Evolutionary conservation across 2,797 vertebrate genomes (phyloP).

Genomic region (Neosilurus mollespiculum): DNA sequence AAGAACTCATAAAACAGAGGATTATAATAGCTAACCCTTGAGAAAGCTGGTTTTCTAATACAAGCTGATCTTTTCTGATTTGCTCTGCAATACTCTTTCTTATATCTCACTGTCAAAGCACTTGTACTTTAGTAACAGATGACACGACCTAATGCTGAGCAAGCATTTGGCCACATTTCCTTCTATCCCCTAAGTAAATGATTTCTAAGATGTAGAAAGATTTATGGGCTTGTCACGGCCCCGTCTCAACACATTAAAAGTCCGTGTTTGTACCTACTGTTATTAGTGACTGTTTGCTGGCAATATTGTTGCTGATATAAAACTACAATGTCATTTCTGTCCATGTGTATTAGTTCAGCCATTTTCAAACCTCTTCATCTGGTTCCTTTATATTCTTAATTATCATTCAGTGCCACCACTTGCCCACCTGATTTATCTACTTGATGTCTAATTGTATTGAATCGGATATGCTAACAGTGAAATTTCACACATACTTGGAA

Average conservation of each 20-base stretch:
- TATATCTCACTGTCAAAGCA: neutral
- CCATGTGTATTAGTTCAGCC: neutral
- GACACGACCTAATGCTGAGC: conserved; percentile 9
- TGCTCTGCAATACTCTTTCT: neutral
- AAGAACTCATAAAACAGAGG: neutral
- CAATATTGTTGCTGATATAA: neutral
- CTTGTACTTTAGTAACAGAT: neutral
- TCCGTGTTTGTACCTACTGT: neutral
- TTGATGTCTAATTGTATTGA: neutral
- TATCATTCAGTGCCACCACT: neutral
- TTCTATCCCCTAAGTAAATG: neutral
- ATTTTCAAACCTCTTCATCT: neutral
- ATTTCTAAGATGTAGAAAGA: neutral
- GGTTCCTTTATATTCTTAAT: neutral
- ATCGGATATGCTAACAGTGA: neutral
- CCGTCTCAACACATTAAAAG: neutral
- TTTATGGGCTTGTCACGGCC: neutral
- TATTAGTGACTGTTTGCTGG: neutral
- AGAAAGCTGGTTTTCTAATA: neutral
- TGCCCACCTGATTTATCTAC: neutral
- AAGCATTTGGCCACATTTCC: conserved; percentile 14
- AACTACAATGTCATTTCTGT: neutral
- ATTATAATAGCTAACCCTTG: neutral
- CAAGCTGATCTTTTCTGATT: neutral
- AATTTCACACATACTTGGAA: neutral